Conservation (phyloP, 2,113 vertebrate species). For the Epinephelus fuscoguttatus region DNA sequence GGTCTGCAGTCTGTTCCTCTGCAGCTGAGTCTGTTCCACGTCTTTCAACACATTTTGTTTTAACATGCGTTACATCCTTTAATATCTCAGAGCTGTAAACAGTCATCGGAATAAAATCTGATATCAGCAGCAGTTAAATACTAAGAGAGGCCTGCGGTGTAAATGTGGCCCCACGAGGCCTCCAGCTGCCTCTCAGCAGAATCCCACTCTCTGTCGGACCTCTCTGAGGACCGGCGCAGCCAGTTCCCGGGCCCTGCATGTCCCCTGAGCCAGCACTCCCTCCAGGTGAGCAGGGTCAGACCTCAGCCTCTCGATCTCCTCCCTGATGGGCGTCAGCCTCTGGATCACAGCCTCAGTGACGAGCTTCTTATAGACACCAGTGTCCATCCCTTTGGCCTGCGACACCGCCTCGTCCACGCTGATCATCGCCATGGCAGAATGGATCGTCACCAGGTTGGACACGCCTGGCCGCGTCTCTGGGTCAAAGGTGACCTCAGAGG, state of each 20-base stretch:
- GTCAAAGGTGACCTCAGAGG: slow-evolving; percentile 93
- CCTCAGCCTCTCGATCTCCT: slow-evolving; percentile 88
- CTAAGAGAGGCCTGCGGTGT: neutral
- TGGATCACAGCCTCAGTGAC: slow-evolving; percentile 92
- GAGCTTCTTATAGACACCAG: slow-evolving; percentile 90
- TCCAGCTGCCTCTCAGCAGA: slow-evolving; percentile 80
- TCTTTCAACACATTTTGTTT: neutral
- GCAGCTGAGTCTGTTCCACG: neutral
- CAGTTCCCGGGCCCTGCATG: slow-evolving; percentile 87
- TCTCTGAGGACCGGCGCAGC: slow-evolving; percentile 88
- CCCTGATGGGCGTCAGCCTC: slow-evolving; percentile 89
- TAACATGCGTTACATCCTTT: neutral
- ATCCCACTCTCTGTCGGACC: slow-evolving; percentile 89
- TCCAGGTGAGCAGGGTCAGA: slow-evolving; percentile 86
- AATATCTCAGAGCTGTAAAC: neutral
- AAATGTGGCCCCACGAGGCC: neutral
- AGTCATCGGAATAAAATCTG: slow-evolving; percentile 3
- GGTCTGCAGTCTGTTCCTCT: neutral
- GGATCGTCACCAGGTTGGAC: slow-evolving; percentile 93
- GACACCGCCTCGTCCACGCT: slow-evolving; percentile 86
- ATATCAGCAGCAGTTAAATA: neutral
- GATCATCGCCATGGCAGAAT: slow-evolving; percentile 85
- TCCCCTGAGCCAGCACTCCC: slow-evolving; percentile 86
- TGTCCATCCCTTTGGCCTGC: slow-evolving; percentile 86
- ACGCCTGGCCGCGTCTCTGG: slow-evolving; percentile 88